Conservation (phyloP, 2,888 invertebrate genomes). For the Drosophila barbarae region DNA sequence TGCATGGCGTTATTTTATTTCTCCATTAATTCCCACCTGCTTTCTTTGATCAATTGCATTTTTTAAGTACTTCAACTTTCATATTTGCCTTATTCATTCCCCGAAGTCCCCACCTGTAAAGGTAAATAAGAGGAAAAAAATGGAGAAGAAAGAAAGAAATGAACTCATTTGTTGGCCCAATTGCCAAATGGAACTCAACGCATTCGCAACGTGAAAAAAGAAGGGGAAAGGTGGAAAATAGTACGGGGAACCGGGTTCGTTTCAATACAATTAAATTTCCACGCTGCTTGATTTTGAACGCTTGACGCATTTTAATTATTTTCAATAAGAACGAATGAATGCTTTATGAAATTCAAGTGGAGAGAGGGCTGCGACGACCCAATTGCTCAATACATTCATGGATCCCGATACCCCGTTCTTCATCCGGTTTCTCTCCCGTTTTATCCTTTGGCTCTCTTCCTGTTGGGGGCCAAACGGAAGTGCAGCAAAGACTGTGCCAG, state of each 20-base stretch:
- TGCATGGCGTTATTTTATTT: not conserved
- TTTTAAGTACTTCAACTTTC: slow-evolving; percentile 17
- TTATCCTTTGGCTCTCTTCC: slow-evolving; percentile 47
- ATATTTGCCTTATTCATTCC: slow-evolving; percentile 23
- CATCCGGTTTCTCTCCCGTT: not conserved
- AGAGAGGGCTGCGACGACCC: slow-evolving; percentile 28
- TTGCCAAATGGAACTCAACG: slow-evolving; percentile 42
- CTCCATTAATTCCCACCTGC: slow-evolving; percentile 7
- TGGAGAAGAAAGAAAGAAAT: slow-evolving; percentile 8
- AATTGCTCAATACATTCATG: slow-evolving; percentile 43
- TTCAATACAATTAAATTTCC: slow-evolving; percentile 72
- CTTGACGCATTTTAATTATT: slow-evolving; percentile 72
- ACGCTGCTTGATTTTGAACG: slow-evolving; percentile 73
- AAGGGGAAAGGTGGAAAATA: not conserved
- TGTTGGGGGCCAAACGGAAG: slow-evolving; percentile 56
- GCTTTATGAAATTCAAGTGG: slow-evolving; percentile 66
- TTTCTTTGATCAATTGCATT: slow-evolving; percentile 30
- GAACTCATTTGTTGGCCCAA: slow-evolving; percentile 41
- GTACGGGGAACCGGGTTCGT: slow-evolving; percentile 6
- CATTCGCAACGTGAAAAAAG: slow-evolving; percentile 17
- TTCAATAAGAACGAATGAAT: slow-evolving; percentile 68
- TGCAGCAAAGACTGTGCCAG: slow-evolving; percentile 50
- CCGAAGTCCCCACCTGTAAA: slow-evolving; percentile 15
- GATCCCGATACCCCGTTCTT: slow-evolving; percentile 1
- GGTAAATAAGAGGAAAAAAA: slow-evolving; percentile 1